Conservation (phyloP, 2,888 invertebrate genomes). For the Drosophila meridionalis region DNA sequence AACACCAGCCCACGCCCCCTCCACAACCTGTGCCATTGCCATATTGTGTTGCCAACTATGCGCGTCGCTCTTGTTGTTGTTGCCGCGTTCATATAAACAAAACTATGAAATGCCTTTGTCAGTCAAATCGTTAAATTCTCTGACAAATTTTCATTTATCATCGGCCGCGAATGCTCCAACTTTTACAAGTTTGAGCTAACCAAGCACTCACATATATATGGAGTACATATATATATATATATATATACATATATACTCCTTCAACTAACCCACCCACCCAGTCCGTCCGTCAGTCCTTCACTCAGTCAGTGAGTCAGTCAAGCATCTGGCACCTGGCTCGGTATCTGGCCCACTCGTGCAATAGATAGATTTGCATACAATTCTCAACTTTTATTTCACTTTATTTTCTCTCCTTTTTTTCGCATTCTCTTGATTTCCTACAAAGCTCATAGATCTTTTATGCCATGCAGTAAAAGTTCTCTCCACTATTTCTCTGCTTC, state of each 20-base stretch:
- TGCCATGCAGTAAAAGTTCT: constrained; percentile 39
- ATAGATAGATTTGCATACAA: constrained; percentile 71
- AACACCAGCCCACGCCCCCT: background rate
- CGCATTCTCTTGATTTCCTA: constrained; percentile 1
- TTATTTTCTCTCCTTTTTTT: constrained; percentile 1
- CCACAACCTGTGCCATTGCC: constrained; percentile 16
- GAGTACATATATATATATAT: background rate
- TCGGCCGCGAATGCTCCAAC: constrained; percentile 50
- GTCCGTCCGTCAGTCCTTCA: constrained; percentile 23
- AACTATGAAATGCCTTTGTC: constrained; percentile 79
- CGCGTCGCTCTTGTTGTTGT: constrained; percentile 27
- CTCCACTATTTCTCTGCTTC: constrained; percentile 35
- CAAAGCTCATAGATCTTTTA: constrained; percentile 47
- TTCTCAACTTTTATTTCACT: constrained; percentile 64
- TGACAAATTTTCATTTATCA: constrained; percentile 74
- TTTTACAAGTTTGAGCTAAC: constrained; percentile 59
- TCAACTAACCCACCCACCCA: constrained; percentile 15
- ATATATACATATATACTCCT: constrained; percentile 1
- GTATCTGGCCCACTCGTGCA: constrained; percentile 47
- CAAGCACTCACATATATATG: constrained; percentile 6
- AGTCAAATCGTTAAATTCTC: constrained; percentile 75
- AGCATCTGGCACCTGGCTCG: constrained; percentile 68
- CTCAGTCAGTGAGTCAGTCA: constrained; percentile 41
- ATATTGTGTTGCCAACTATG: constrained; percentile 10
- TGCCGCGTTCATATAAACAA: constrained; percentile 61